Conservation (phyloP, 2,797 vertebrate genomes). For the Phataginus tricuspis region DNA sequence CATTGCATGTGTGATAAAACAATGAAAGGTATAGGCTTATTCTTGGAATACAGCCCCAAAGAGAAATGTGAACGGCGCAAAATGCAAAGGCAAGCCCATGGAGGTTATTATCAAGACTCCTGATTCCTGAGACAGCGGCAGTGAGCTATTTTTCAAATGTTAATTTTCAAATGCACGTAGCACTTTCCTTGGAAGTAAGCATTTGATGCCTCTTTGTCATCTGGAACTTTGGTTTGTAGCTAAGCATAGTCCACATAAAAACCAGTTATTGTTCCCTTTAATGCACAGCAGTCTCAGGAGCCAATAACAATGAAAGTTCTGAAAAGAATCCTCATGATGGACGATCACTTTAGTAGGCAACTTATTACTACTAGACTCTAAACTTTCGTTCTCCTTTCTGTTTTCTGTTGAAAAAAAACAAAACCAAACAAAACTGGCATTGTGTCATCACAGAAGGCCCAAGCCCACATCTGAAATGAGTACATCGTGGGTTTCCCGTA, state of each 20-base stretch:
- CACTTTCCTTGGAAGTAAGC: slow-evolving; percentile 13
- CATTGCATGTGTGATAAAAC: not conserved
- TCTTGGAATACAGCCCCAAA: slow-evolving; percentile 43
- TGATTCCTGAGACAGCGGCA: not conserved
- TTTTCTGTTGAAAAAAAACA: not conserved
- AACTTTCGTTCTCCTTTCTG: not conserved
- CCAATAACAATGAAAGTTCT: not conserved
- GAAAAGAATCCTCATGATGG: not conserved
- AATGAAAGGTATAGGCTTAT: slow-evolving; percentile 45
- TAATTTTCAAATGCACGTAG: slow-evolving; percentile 3
- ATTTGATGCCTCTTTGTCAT: not conserved
- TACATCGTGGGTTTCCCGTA: not conserved
- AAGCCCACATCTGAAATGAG: not conserved
- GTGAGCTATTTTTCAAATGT: not conserved
- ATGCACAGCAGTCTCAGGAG: slow-evolving; percentile 24
- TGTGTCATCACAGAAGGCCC: not conserved
- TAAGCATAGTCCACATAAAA: slow-evolving; percentile 3
- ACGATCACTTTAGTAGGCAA: not conserved
- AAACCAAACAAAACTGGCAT: not conserved
- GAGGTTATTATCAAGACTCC: not conserved
- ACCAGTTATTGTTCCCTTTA: not conserved
- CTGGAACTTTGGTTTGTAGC: slow-evolving; percentile 34
- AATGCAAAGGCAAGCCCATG: not conserved
- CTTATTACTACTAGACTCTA: not conserved
- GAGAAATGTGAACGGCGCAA: not conserved